Base-by-base conservation (phyloP, 2,797 vertebrate genomes). In the Sebastolobus alascanus region DNA sequence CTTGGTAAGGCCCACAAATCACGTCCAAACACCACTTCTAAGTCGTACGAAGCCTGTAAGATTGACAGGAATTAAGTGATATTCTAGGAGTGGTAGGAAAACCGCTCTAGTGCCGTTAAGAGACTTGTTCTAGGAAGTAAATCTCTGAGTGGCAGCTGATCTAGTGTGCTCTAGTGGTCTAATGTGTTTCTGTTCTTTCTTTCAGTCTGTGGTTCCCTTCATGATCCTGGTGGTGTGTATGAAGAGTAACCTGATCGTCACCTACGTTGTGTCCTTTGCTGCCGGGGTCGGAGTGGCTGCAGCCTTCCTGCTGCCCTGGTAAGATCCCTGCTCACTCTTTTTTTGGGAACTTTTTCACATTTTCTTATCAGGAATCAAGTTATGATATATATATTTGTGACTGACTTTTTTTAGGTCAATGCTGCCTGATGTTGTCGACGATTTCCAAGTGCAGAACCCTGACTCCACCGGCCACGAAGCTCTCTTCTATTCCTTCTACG, bases 401-500 rank as follows among this genome's bases (percentile, higher is more conserved):
- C 67, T 22, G 8, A 55, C 3, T 2, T 16, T 59, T 8, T 70
- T 3, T 85, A 99, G 99, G 99, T 99, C 98, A 55, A 99, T 99
- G 99, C 94, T 99, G 77, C 99, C 99, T 0, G 99, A 99, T 0
- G 99, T 99, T 1, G 90, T 99, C 0, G 99, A 99, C 0, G 97
- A 99, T 90, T 99, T 99, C 95, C 96, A 97, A 91, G 94, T 99
- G 79, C 95, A 96, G 73, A 97, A 99, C 75, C 97, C 97, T 0
- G 82, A 95, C 1, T 97, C 95, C 72, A 94, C 52, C 0, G 97
- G 98, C 40, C 97, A 99, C 0, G 99, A 99, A 90, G 97, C 99
- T 10, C 98, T 99, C 77, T 99, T 99, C 92, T 99, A 99, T 81
- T 99, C 98, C 52, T 99, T 99, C 93, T 99, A 99, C 0, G 99